These are phyloP conservation scores for Diprion similis DNA, from an alignment of 1,140 invertebrate species.

Conservation along the genomic window DNA sequence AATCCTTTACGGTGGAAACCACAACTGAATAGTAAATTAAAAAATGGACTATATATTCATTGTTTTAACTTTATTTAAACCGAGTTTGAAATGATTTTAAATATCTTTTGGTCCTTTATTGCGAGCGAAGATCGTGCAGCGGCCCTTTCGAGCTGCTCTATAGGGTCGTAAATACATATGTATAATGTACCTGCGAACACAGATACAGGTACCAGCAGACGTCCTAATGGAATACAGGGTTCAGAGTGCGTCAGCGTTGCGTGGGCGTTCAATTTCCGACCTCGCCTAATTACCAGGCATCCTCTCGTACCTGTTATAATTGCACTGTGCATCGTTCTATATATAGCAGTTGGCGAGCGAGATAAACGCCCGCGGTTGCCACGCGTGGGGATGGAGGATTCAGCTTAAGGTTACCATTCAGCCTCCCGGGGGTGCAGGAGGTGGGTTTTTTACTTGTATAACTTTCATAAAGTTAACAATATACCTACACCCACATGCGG, in stretches of 20 bases:
- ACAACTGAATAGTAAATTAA: too few relatives aligned
- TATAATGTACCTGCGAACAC: background rate
- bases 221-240: conserved; percentile 25
- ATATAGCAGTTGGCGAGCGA: background rate
- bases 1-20: too few relatives aligned
- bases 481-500: too few relatives aligned
- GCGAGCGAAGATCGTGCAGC: too few relatives aligned
- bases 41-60: too few relatives aligned
- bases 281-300: conserved; percentile 23
- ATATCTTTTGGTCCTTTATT: too few relatives aligned
- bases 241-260: conserved; percentile 34
- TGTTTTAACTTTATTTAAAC: too few relatives aligned
- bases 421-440: background rate
- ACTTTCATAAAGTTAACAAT: too few relatives aligned
- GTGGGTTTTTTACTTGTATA: too few relatives aligned
- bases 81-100: too few relatives aligned
- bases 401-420: background rate
- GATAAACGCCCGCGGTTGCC: background rate
- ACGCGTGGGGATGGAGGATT: background rate
- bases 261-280: conserved; percentile 53
- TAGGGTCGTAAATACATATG: background rate
- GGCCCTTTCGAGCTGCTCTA: background rate
- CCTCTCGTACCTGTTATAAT: conserved; percentile 27
- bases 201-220: background rate
- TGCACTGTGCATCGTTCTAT: conserved; percentile 3